phyloP scores from a whole-genome alignment of 2,113 vertebrate species.

The Rhynchopsitta pachyrhyncha region DNA sequence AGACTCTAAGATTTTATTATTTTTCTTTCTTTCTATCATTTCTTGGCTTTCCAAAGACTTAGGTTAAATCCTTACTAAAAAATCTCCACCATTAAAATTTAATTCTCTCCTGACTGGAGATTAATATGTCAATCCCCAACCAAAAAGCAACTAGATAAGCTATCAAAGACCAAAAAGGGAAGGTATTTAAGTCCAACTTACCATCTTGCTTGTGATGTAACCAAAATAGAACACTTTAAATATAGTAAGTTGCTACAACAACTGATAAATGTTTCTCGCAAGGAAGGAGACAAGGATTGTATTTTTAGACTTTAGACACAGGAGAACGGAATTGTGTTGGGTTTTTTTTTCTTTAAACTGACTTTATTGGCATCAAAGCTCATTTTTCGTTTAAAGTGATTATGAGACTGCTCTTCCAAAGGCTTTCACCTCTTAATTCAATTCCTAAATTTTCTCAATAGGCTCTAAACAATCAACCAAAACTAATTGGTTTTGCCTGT shows the following conservation, averaged over 20 bases:
- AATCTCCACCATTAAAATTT: not conserved
- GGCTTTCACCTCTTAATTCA: constrained; percentile 7
- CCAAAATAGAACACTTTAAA: not conserved
- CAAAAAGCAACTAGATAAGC: not conserved
- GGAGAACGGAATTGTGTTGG: not conserved
- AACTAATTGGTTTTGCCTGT: not conserved
- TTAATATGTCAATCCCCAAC: not conserved
- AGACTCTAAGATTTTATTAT: not conserved
- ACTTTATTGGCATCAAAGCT: not conserved
- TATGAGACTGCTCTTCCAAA: not conserved
- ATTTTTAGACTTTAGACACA: not conserved
- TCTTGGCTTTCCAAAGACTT: not conserved
- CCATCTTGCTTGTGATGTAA: not conserved
- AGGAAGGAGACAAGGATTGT: not conserved
- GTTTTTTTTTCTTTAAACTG: not conserved
- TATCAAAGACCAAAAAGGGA: not conserved
- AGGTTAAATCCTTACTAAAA: not conserved
- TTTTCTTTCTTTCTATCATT: not conserved
- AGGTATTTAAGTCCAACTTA: not conserved
- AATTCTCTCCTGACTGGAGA: not conserved
- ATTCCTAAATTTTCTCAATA: constrained; percentile 11
- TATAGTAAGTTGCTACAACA: not conserved
- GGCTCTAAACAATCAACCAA: not conserved
- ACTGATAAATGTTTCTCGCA: not conserved
- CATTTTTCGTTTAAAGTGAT: not conserved